phyloP scores from a whole-genome alignment of 2,113 vertebrate genomes.

The Salminus brasiliensis region DNA sequence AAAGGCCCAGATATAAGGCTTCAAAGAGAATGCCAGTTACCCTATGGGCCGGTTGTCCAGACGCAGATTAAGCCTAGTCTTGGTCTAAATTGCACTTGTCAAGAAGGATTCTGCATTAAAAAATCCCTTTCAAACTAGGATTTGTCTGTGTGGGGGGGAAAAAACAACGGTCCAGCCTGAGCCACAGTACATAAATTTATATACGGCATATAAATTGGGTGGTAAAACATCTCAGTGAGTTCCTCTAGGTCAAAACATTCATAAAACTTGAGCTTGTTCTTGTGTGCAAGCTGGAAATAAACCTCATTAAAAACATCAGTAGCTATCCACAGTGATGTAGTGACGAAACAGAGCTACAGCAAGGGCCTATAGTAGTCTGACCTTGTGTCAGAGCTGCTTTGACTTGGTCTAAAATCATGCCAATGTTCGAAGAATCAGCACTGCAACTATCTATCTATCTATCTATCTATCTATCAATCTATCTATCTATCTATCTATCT shows the following conservation, averaged over 20 bases:
- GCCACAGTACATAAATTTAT: constrained; percentile 25
- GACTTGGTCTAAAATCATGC: background rate
- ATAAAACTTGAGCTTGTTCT: constrained; percentile 8
- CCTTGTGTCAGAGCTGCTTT: background rate
- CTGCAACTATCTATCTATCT: background rate
- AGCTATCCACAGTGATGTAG: background rate
- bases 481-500: too few species aligned
- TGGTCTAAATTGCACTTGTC: constrained; percentile 35
- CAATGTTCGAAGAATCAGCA: background rate
- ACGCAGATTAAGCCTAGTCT: constrained; percentile 26
- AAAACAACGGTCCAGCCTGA: background rate
- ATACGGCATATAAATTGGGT: constrained; percentile 3
- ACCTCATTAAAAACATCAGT: constrained; percentile 6
- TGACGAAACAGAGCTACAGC: background rate
- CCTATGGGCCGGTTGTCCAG: constrained; percentile 30
- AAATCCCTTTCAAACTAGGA: background rate
- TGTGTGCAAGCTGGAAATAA: background rate
- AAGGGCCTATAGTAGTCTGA: background rate
- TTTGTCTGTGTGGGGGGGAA: background rate
- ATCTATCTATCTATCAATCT: too few species aligned
- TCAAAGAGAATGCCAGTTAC: constrained; percentile 15
- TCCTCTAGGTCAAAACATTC: constrained; percentile 16
- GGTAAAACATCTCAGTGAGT: constrained; percentile 11
- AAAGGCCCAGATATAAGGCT: constrained; percentile 10
- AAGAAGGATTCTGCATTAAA: constrained; percentile 24